Evolutionary conservation across 2,797 vertebrate genomes (phyloP).

Genomic region (Myripristis murdjan): DNA sequence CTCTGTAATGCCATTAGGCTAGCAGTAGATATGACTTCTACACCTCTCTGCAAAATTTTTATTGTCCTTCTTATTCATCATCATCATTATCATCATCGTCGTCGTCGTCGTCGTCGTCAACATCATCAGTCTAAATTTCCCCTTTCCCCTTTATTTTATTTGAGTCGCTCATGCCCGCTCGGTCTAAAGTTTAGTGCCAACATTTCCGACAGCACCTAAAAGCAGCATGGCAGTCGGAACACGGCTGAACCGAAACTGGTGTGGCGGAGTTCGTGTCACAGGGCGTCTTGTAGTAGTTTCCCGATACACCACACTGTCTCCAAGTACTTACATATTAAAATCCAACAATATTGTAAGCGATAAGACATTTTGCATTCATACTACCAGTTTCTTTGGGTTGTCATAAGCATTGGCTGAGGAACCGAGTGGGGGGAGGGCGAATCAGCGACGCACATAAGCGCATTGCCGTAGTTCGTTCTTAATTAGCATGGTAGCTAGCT

Average conservation of each 20-base stretch:
- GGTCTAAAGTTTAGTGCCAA: rapidly evolving
- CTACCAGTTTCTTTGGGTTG: rapidly evolving
- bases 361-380: background rate
- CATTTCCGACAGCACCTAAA: conserved; percentile 14
- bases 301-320: too few relatives aligned
- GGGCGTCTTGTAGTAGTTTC: conserved; percentile 14
- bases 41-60: too few relatives aligned
- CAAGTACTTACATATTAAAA: background rate
- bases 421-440: conserved; percentile 1
- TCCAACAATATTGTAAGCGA: background rate
- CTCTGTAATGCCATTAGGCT: too few relatives aligned
- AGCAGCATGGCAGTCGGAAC: conserved; percentile 28
- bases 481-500: conserved; percentile 36
- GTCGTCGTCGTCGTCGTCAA: too few relatives aligned
- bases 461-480: conserved; percentile 25
- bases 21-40: too few relatives aligned
- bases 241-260: conserved; percentile 36
- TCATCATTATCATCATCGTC: too few relatives aligned
- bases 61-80: too few relatives aligned
- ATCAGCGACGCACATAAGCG: conserved; percentile 18
- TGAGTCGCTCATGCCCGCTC: too few relatives aligned
- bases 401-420: background rate
- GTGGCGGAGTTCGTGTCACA: conserved; percentile 44
- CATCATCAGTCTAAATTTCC: too few relatives aligned
- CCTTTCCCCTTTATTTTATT: too few relatives aligned